phyloP scores from a whole-genome alignment of 2,888 invertebrate species.

The Leptothorax acervorum region DNA sequence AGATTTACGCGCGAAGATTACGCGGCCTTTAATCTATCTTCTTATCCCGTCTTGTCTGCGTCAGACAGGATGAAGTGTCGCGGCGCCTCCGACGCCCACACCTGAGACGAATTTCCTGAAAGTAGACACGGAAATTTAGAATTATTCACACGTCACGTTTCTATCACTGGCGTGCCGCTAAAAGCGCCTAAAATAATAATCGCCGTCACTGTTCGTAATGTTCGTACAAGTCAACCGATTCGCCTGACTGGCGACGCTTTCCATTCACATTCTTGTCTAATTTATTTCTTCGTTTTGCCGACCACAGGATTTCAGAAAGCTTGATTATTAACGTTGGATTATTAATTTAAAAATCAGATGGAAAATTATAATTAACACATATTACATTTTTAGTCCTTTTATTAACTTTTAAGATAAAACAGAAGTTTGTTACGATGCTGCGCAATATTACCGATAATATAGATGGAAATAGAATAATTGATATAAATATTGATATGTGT shows the following conservation, averaged over 20 bases:
- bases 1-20: slow-evolving; percentile 25
- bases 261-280: background rate
- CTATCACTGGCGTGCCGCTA: slow-evolving; percentile 19
- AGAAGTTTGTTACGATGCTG: background rate
- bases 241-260: background rate
- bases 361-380: background rate
- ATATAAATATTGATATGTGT: too few relatives aligned
- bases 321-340: background rate
- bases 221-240: background rate
- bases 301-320: background rate
- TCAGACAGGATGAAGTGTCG: slow-evolving; percentile 53
- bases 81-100: slow-evolving; percentile 63
- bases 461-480: background rate
- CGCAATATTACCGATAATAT: background rate
- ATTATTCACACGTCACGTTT: slow-evolving; percentile 54
- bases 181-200: slow-evolving; percentile 73
- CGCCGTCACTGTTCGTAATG: slow-evolving; percentile 30
- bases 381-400: background rate
- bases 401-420: background rate
- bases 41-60: slow-evolving; percentile 8
- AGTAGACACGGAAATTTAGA: slow-evolving; percentile 45
- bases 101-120: slow-evolving; percentile 53
- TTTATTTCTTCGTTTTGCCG: background rate
- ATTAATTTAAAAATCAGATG: background rate
- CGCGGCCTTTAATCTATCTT: slow-evolving; percentile 50